Base-by-base conservation (phyloP, 2,113 vertebrate genomes). In the Tachycineta bicolor region DNA sequence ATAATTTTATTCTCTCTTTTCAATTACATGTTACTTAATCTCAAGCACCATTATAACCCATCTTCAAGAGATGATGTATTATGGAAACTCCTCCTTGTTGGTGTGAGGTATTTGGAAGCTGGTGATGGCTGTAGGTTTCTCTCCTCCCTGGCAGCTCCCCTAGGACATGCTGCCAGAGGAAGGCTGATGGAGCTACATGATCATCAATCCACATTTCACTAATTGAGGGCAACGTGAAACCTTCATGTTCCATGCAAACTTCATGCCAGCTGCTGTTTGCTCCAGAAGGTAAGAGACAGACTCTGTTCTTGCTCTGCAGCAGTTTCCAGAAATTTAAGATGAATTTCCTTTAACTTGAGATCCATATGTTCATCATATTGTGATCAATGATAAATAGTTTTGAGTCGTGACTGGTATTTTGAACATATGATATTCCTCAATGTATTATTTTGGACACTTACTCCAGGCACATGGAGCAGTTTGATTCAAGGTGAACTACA, bases 21-120 rank as follows among this genome's bases (percentile, higher is more conserved):
- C 91, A 94, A 91, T 97, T 95, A 73, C 81, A 70, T 41, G 33
- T 84, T 96, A 73, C 91, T 96, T 95, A 95, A 70, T 77, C 56
- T 81, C 41, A 65, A 70, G 65, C 28, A 41, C 47, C 20, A 15
- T 49, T 63, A 29, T 14, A 94, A 84, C 76, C 83, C 65, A 69
- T 76, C 87, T 94, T 26, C 41, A 64, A 64, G 86, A 59, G 87
- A 84, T 46, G 65, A 10, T 18, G 41, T 41, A 14, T 26, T 62
- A 31, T 9, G 25, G 20, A 56, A 73, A 18, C 11, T 31, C 20
- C n/a, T 43, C n/a, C 28, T 34, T 33, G 63, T 43, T 80, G 60
- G 6, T 78, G 50, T 34, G 76, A 81, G 28, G 25, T 14, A 67
- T 89, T 58, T 49, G 78, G 64, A 53, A 90, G 19, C 33, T 68